Conservation (phyloP, 2,113 vertebrate genomes). For the Rutilus rutilus region DNA sequence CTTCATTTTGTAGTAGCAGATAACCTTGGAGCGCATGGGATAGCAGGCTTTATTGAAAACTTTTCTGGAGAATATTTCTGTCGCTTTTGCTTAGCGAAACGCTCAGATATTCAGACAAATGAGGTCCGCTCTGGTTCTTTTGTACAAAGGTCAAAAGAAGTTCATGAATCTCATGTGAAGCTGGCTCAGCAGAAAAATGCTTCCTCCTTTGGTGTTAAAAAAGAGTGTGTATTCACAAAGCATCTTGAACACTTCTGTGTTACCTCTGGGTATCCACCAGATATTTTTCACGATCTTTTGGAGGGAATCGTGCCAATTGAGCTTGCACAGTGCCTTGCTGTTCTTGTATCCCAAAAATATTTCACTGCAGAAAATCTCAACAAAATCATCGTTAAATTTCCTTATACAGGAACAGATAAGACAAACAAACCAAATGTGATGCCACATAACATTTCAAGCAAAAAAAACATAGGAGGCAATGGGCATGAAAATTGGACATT, state of each 20-base stretch:
- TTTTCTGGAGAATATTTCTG: slow-evolving; percentile 14
- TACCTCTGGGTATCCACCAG: slow-evolving; percentile 42
- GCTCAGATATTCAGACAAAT: background rate
- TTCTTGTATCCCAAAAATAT: background rate
- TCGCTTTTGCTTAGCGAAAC: background rate
- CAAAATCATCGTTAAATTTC: too few relatives aligned
- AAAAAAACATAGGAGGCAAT: too few relatives aligned
- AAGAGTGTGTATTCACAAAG: too few relatives aligned
- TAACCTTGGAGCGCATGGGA: background rate
- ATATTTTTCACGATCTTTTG: slow-evolving; percentile 21
- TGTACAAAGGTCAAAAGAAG: too few relatives aligned
- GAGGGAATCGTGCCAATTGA: slow-evolving; percentile 40
- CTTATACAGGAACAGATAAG: slow-evolving; percentile 37
- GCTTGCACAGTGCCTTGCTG: slow-evolving; percentile 43
- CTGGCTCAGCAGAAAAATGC: too few relatives aligned
- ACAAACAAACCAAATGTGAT: slow-evolving; percentile 19
- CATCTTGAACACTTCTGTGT: slow-evolving; percentile 16
- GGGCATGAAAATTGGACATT: too few relatives aligned
- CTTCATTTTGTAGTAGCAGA: slow-evolving; percentile 17
- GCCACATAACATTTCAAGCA: background rate
- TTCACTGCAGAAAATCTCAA: too few relatives aligned
- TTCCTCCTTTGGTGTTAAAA: too few relatives aligned
- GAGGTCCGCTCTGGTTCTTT: too few relatives aligned
- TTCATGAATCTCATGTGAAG: too few relatives aligned
- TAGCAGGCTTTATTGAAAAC: slow-evolving; percentile 7